These are phyloP conservation scores for Noctua janthina DNA, from an alignment of 2,888 invertebrate species.

Conservation along the genomic window DNA sequence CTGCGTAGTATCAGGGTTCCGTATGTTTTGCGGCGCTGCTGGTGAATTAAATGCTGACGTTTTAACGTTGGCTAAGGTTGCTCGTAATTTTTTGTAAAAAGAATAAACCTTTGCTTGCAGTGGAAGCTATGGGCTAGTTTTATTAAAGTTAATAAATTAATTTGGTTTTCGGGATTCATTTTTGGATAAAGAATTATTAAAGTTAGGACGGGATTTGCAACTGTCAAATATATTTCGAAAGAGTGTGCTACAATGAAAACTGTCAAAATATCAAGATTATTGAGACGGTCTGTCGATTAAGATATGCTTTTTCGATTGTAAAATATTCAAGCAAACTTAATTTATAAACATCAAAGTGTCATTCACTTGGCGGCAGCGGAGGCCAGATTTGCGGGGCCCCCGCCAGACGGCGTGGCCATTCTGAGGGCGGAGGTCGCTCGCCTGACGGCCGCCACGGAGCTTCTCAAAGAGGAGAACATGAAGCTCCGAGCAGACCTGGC, in stretches of 20 bases:
- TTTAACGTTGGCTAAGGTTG: neutral
- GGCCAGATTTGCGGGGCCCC: too few relatives aligned
- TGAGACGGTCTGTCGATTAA: neutral
- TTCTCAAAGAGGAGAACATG: too few relatives aligned
- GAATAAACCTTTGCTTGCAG: neutral
- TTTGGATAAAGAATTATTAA: neutral
- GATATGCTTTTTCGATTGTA: neutral
- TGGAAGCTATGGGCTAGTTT: neutral
- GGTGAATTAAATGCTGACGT: neutral
- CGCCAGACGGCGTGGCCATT: too few relatives aligned
- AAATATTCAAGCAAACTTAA: neutral
- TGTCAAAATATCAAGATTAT: neutral
- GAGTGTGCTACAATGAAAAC: neutral
- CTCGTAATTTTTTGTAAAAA: rapidly evolving
- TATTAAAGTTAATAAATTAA: neutral
- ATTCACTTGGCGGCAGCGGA: too few relatives aligned
- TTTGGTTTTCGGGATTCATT: neutral
- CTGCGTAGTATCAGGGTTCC: slow-evolving; percentile 71
- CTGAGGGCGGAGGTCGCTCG: too few relatives aligned
- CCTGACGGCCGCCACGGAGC: too few relatives aligned
- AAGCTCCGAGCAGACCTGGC: too few relatives aligned
- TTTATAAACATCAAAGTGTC: neutral
- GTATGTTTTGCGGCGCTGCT: slow-evolving; percentile 7
- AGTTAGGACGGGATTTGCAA: neutral
- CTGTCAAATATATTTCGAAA: neutral